Base-by-base conservation (phyloP, 1,140 invertebrate species). In the Luehdorfia chinensis region DNA sequence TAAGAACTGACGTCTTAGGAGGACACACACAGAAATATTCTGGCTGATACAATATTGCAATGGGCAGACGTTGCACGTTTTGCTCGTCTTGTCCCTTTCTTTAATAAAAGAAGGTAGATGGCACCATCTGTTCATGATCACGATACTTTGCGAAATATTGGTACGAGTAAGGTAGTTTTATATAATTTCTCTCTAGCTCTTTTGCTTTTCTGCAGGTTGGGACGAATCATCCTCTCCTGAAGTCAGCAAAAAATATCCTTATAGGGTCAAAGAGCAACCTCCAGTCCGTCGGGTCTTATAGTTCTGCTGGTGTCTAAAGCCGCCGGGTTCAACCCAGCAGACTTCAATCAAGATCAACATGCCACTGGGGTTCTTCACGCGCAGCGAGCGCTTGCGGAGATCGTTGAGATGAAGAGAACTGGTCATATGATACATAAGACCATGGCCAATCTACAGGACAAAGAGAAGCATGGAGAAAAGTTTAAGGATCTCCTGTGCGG, bases 401-500 rank as follows among this genome's bases (percentile, higher is more conserved):
- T 97, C 1, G 94, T 95, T 0, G 97, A 98, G 88, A 98, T 98
- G 95, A 97, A 98, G 59, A 91, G 96, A 57, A 97, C 94, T 4
- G 95, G 95, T 41, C 94, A 96, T 81, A 87, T 98, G 30, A 93
- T 98, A 18, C 97, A 98, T 68, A 96, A 96, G 86, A 93, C 94
- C 47, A 90, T 96, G 49, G 91, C 94, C 0, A 95, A 96, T 74
- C 89, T 95, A 21, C 56, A 73, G 37, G 60, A 68, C 0, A 89
- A 90, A 55, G 68, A 88, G 19, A 72, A 66, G 9, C 47, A 65
- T 30, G 71, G 68, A 0, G 59, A 78, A 7, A 83, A 79, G 36
- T 80, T 60, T 41, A 64, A 73, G 3, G 78, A 83, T 30, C 36
- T 85, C 28, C 50, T 69, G n/a, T 95, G 94, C 87, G 95, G 95